phyloP scores from a whole-genome alignment of 2,888 invertebrate species.

The Cataglyphis albicans region DNA sequence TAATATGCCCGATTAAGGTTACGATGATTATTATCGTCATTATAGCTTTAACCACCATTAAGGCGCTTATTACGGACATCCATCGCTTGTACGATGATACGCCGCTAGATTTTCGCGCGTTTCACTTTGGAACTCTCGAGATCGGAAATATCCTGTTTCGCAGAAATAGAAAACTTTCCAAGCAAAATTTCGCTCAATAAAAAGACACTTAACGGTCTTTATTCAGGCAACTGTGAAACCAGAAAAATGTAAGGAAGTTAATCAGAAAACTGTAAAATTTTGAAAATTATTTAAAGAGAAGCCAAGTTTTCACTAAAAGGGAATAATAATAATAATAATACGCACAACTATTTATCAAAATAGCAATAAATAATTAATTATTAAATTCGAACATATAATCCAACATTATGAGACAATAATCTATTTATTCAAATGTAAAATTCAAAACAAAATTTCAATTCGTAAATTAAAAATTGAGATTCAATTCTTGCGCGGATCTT shows the following conservation, averaged over 20 bases:
- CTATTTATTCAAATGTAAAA: neutral
- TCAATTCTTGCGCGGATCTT: neutral
- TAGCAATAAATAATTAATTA: slow-evolving; percentile 7
- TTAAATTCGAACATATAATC: neutral
- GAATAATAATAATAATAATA: neutral
- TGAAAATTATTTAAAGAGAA: neutral
- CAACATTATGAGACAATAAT: neutral
- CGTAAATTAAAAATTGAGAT: neutral
- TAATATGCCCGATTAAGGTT: slow-evolving; percentile 73
- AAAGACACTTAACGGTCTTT: slow-evolving; percentile 1
- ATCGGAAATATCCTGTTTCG: slow-evolving; percentile 48
- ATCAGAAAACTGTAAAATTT: slow-evolving; percentile 22
- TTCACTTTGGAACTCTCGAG: slow-evolving; percentile 45
- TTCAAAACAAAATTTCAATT: neutral
- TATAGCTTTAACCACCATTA: slow-evolving; percentile 66
- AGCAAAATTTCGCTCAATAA: slow-evolving; percentile 31
- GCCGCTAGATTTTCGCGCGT: slow-evolving; percentile 50
- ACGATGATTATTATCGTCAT: slow-evolving; percentile 74
- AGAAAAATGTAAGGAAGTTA: slow-evolving; percentile 6
- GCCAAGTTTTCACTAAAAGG: neutral
- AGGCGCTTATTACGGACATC: slow-evolving; percentile 70
- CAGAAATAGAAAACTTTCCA: slow-evolving; percentile 35
- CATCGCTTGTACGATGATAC: slow-evolving; percentile 52
- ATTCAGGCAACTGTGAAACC: slow-evolving; percentile 16
- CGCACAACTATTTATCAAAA: neutral